Conservation (phyloP, 2,888 invertebrate species). For the Cerceris ruficornis region DNA sequence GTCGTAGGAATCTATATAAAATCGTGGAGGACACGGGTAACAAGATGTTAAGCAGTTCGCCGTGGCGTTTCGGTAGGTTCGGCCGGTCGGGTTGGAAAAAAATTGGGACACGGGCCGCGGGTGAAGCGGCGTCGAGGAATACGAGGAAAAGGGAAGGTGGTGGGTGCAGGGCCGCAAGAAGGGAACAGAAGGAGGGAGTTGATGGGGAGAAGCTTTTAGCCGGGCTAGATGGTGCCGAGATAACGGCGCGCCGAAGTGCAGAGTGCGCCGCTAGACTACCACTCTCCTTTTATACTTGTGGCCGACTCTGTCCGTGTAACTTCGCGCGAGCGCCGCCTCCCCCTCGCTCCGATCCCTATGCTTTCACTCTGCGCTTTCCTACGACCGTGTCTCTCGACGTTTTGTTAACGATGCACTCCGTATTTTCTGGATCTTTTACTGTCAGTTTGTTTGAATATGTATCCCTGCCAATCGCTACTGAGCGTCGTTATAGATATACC, state of each 20-base stretch:
- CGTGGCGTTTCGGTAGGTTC: constrained; percentile 57
- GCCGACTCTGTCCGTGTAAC: constrained; percentile 4
- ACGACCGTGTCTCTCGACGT: too few relatives aligned
- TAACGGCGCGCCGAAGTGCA: constrained; percentile 79
- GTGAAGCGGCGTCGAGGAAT: constrained; percentile 41
- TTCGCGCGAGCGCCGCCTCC: neutral
- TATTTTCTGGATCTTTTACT: too few relatives aligned
- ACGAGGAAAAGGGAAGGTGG: constrained; percentile 32
- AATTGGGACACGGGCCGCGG: constrained; percentile 68
- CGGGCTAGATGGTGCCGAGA: constrained; percentile 81
- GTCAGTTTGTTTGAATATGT: too few relatives aligned
- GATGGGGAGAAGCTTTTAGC: constrained; percentile 82
- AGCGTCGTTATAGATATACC: too few relatives aligned
- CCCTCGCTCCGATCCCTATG: neutral
- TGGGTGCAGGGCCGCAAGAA: constrained; percentile 59
- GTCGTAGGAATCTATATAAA: constrained; percentile 41
- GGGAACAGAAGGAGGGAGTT: constrained; percentile 70
- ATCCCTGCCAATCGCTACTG: too few relatives aligned
- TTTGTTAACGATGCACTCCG: too few relatives aligned
- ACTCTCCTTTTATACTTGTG: constrained; percentile 48
- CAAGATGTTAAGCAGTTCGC: constrained; percentile 71
- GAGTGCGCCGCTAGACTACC: constrained; percentile 71
- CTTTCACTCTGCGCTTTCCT: too few relatives aligned
- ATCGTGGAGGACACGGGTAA: constrained; percentile 68
- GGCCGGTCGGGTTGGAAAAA: constrained; percentile 66